phyloP scores from a whole-genome alignment of 2,888 invertebrate species.

The Ferrisia virgata region DNA sequence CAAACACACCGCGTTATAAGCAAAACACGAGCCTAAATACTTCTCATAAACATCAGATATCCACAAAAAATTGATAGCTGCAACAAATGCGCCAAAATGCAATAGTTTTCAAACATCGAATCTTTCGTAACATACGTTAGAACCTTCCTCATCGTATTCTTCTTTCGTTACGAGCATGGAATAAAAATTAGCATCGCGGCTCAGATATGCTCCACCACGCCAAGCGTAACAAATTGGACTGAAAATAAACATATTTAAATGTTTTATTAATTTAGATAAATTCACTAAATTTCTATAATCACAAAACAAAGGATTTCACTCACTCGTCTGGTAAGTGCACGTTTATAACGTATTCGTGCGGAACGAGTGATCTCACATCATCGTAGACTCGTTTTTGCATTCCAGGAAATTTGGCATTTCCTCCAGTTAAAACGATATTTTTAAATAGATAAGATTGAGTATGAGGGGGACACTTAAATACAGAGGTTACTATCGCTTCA shows the following conservation, averaged over 20 bases:
- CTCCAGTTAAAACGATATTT: conserved; percentile 83
- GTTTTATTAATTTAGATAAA: too few species aligned
- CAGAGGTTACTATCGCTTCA: conserved; percentile 77
- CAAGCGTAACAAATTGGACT: conserved; percentile 83
- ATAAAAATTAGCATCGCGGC: conserved; percentile 70
- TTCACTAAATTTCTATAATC: too few species aligned
- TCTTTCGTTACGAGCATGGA: conserved; percentile 72
- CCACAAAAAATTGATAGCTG: not conserved
- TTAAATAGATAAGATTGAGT: conserved; percentile 73
- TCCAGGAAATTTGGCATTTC: conserved; percentile 75
- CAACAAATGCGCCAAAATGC: not conserved
- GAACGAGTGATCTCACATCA: conserved; percentile 75
- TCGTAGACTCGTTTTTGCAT: conserved; percentile 73
- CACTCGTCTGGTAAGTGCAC: conserved; percentile 68
- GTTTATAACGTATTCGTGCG: conserved; percentile 73
- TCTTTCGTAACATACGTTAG: conserved; percentile 59
- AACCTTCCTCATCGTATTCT: conserved; percentile 86
- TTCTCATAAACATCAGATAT: not conserved
- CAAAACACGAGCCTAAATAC: too few species aligned
- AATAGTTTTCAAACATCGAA: conserved; percentile 56
- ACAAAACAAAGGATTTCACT: too few species aligned
- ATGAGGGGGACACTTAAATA: conserved; percentile 71
- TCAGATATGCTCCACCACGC: conserved; percentile 79
- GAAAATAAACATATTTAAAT: conserved; percentile 51
- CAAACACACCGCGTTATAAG: too few species aligned